A percentile compares a stretch with the other conserved stretches of the same genome.
phyloP scores from a whole-genome alignment of 2,797 vertebrate species.

The Poeciliopsis infans region DNA sequence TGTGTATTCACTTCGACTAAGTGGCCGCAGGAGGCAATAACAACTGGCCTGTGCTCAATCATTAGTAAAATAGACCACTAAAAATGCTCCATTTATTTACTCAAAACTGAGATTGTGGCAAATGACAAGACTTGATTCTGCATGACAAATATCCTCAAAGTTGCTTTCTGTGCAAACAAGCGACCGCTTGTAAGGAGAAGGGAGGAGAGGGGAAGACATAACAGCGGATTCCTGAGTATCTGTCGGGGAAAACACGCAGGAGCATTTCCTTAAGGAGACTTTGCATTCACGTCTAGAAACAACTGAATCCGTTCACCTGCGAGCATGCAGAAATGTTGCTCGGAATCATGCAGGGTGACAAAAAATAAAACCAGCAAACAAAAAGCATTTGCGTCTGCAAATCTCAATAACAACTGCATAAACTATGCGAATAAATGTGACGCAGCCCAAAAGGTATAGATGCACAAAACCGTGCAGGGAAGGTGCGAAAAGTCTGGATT shows the following conservation, averaged over 20 bases:
- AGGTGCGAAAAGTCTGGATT: conserved; percentile 40
- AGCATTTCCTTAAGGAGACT: conserved; percentile 54
- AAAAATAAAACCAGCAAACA: background rate
- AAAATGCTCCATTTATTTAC: conserved; percentile 17
- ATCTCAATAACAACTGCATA: conserved; percentile 19
- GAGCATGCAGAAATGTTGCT: conserved; percentile 24
- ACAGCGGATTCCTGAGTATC: conserved; percentile 78
- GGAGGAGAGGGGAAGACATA: conserved; percentile 70
- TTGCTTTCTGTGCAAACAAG: conserved; percentile 37
- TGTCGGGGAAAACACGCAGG: conserved; percentile 58
- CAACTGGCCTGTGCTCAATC: conserved; percentile 38
- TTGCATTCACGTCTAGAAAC: conserved; percentile 22
- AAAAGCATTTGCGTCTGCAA: conserved; percentile 17
- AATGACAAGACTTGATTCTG: conserved; percentile 39
- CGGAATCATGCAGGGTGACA: background rate
- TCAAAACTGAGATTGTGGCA: conserved; percentile 34
- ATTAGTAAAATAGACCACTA: conserved; percentile 16
- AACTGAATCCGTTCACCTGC: conserved; percentile 30
- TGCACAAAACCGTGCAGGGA: conserved; percentile 12
- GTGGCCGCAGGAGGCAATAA: conserved; percentile 47
- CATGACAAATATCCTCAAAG: conserved; percentile 42
- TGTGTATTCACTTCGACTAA: conserved; percentile 52
- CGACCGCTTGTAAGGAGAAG: conserved; percentile 36
- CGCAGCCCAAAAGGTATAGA: background rate
- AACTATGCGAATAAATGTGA: background rate